phyloP scores from a whole-genome alignment of 1,140 invertebrate genomes.

The Aphelenchoides fujianensis region DNA sequence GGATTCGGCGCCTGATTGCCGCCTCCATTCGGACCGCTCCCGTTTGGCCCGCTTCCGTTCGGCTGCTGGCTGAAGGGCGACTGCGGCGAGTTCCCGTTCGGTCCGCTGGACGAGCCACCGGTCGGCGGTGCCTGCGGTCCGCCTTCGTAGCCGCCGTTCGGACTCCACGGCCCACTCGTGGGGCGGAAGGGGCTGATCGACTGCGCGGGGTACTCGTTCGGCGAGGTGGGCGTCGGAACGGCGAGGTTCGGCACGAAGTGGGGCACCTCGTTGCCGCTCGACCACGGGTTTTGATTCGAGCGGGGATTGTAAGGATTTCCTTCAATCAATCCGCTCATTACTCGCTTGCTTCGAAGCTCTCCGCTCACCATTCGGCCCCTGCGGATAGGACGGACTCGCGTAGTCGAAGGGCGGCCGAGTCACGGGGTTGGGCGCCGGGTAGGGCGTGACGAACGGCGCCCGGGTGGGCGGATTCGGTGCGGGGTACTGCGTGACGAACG shows the following conservation, averaged over 20 bases:
- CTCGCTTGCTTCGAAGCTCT: not conserved
- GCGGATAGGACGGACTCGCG: conserved; percentile 9
- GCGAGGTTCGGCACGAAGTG: not conserved
- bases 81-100: too few species aligned
- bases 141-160: not conserved
- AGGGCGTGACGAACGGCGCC: not conserved
- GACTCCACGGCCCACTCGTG: not conserved
- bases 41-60: not conserved
- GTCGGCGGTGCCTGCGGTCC: too few species aligned
- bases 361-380: conserved; percentile 10
- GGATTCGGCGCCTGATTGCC: too few species aligned
- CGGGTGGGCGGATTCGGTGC: conserved; percentile 14
- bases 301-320: not conserved
- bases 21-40: too few species aligned
- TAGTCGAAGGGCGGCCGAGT: conserved; percentile 12
- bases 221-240: not conserved
- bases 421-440: conserved; percentile 16
- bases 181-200: not conserved
- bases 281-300: not conserved
- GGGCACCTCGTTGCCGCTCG: not conserved
- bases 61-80: too few species aligned
- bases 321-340: not conserved
- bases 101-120: too few species aligned
- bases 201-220: conserved; percentile 6
- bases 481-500: conserved; percentile 14